Conservation (phyloP, 2,888 invertebrate genomes). For the Acleris emargana region DNA sequence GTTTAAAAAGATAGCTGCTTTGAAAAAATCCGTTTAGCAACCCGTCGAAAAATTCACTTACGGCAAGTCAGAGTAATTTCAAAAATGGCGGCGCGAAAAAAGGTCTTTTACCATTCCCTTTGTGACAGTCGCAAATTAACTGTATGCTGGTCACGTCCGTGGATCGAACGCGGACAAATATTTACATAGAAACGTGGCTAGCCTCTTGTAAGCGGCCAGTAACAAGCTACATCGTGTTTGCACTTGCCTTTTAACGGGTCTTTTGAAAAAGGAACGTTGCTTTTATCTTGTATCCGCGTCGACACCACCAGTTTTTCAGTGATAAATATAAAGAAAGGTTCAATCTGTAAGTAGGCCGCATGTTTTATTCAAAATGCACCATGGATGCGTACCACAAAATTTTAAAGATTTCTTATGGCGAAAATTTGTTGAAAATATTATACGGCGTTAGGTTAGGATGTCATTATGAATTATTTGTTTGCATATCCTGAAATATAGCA, state of each 20-base stretch:
- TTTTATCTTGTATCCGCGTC: not conserved
- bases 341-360: too few species aligned
- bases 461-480: too few species aligned
- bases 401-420: too few species aligned
- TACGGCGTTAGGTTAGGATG: too few species aligned
- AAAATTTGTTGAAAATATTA: too few species aligned
- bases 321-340: too few species aligned
- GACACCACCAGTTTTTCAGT: not conserved
- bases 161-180: conserved; percentile 32
- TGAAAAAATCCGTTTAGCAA: too few species aligned
- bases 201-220: conserved; percentile 24
- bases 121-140: conserved; percentile 28
- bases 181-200: conserved; percentile 33
- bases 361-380: too few species aligned
- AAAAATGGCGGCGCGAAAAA: conserved; percentile 5
- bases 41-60: conserved; percentile 11
- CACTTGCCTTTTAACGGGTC: conserved; percentile 7
- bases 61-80: conserved; percentile 3
- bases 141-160: conserved; percentile 26
- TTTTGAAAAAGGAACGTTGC: conserved; percentile 3
- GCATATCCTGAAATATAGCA: too few species aligned
- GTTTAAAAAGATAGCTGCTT: too few species aligned
- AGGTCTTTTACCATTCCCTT: conserved; percentile 23
- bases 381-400: too few species aligned
- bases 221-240: conserved; percentile 17